These are phyloP conservation scores for Threskiornis aethiopicus DNA, from an alignment of 2,797 vertebrate genomes.

Conservation along the genomic window DNA sequence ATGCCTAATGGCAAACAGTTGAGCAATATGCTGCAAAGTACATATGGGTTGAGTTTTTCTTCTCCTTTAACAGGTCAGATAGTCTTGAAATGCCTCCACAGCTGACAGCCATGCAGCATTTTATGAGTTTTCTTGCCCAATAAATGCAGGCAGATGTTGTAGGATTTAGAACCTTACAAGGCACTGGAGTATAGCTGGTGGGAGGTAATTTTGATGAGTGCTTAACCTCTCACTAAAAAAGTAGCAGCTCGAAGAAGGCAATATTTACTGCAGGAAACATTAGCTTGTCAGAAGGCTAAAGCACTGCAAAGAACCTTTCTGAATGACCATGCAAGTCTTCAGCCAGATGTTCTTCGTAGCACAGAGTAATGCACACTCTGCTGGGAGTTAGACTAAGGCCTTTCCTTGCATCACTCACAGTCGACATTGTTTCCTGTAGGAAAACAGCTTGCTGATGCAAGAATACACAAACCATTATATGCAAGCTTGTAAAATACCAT, in stretches of 20 bases:
- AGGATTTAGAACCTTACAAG: conserved; percentile 64
- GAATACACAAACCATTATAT: neutral
- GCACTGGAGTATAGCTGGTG: conserved; percentile 46
- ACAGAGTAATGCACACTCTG: neutral
- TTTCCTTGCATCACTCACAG: neutral
- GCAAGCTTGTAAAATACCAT: neutral
- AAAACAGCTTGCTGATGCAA: neutral
- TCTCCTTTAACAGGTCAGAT: conserved; percentile 1
- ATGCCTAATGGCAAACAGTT: conserved; percentile 58
- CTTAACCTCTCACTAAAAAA: conserved; percentile 73
- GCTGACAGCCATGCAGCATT: conserved; percentile 45
- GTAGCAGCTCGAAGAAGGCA: conserved; percentile 65
- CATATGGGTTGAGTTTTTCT: conserved; percentile 40
- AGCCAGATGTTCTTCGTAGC: conserved; percentile 48
- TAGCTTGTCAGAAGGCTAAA: conserved; percentile 51
- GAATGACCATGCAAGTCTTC: neutral
- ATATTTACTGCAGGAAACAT: conserved; percentile 72
- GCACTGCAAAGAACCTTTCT: neutral
- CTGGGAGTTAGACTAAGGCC: neutral
- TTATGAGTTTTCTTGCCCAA: conserved; percentile 62
- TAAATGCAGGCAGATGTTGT: conserved; percentile 58
- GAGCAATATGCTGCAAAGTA: neutral
- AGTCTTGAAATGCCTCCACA: conserved; percentile 39
- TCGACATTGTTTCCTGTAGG: conserved; percentile 30
- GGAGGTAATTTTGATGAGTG: conserved; percentile 63